phyloP scores from a whole-genome alignment of 2,888 invertebrate species.

The Ametastegia equiseti region DNA sequence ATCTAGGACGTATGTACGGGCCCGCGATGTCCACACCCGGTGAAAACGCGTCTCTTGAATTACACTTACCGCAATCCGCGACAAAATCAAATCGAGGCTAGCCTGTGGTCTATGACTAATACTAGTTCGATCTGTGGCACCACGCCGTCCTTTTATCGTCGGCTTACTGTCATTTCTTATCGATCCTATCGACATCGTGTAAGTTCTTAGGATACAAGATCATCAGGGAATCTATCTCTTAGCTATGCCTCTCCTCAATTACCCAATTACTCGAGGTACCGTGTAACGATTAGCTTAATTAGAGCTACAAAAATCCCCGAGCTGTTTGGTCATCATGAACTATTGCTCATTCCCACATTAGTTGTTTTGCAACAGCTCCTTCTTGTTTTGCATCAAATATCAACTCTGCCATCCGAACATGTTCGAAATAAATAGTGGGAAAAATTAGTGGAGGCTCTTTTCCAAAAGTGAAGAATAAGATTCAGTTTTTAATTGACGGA shows the following conservation, averaged over 20 bases:
- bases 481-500: not conserved
- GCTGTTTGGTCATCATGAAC: too few relatives aligned
- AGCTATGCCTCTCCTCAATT: not conserved
- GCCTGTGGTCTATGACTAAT: slow-evolving; percentile 53
- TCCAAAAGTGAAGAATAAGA: not conserved
- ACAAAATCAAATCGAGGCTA: slow-evolving; percentile 59
- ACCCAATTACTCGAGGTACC: not conserved
- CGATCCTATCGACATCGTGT: not conserved
- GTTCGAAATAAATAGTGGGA: not conserved
- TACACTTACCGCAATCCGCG: slow-evolving; percentile 55
- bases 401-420: not conserved
- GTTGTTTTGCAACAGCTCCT: too few relatives aligned
- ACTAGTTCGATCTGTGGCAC: not conserved
- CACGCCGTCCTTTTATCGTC: not conserved
- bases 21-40: slow-evolving; percentile 43
- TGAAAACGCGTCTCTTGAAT: slow-evolving; percentile 54
- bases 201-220: not conserved
- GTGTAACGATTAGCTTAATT: not conserved
- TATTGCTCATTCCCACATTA: too few relatives aligned
- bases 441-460: not conserved
- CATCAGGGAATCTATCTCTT: not conserved
- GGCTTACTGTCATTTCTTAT: slow-evolving; percentile 25
- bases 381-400: too few relatives aligned
- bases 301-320: not conserved
- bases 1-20: not conserved